Percentiles rank a stretch among this genome's conserved stretches.
phyloP scores from a whole-genome alignment of 2,888 invertebrate genomes.

The Thymelicus sylvestris region DNA sequence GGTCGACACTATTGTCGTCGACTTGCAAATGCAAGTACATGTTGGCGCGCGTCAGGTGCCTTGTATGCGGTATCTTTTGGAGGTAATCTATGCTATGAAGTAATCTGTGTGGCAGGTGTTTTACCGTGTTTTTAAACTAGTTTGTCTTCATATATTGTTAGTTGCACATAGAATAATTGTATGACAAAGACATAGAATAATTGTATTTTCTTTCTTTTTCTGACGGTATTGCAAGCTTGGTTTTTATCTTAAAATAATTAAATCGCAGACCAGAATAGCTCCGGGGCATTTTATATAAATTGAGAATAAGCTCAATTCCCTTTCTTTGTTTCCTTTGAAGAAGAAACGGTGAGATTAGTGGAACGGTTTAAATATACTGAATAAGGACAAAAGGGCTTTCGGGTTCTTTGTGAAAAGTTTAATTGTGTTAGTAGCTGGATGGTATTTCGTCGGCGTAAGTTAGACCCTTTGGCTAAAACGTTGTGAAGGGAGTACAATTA shows the following conservation, averaged over 20 bases:
- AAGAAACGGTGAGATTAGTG: constrained; percentile 30
- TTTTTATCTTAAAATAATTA: constrained; percentile 20
- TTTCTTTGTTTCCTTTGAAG: constrained; percentile 32
- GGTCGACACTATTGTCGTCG: no score
- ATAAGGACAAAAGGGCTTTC: constrained; percentile 44
- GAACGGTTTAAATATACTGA: constrained; percentile 46
- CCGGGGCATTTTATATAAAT: constrained; percentile 18
- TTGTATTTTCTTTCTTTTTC: no score
- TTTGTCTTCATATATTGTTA: no score
- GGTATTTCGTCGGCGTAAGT: constrained; percentile 20
- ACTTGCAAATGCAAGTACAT: no score
- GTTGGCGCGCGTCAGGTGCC: no score
- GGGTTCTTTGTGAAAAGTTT: constrained; percentile 50
- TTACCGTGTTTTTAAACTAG: no score
- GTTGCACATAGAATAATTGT: no score
- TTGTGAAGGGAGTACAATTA: constrained; percentile 31
- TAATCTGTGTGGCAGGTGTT: no score
- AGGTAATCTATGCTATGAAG: no score
- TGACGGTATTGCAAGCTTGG: not conserved
- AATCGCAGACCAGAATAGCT: constrained; percentile 21
- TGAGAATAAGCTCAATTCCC: constrained; percentile 18
- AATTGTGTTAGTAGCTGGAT: constrained; percentile 46
- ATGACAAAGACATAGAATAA: no score
- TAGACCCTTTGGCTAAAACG: constrained; percentile 22
- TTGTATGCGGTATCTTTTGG: no score